Percentiles rank a stretch among this genome's conserved stretches.
Conservation (phyloP, 2,797 vertebrate species). For the Gymnocypris eckloni region DNA sequence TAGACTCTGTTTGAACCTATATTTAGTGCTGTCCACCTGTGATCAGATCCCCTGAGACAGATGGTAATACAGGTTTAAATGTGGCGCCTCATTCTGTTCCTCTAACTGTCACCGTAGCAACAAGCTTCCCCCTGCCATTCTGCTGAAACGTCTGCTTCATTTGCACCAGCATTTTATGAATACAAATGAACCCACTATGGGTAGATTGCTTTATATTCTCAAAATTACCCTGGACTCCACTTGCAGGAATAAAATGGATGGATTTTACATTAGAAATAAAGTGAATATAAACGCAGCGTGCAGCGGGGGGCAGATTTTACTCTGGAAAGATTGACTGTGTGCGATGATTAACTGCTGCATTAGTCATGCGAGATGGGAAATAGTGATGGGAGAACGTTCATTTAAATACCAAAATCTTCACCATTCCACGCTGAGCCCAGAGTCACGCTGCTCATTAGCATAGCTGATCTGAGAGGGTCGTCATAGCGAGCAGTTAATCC, state of each 20-base stretch:
- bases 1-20: conserved; percentile 13
- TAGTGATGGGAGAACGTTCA: conserved; percentile 17
- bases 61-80: conserved; percentile 19
- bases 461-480: conserved; percentile 32
- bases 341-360: conserved; percentile 41
- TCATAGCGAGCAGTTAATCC: conserved; percentile 25
- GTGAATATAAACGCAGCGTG: conserved; percentile 9
- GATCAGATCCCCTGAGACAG: not conserved
- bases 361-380: conserved; percentile 39
- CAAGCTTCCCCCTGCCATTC: not conserved
- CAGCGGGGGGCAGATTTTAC: conserved; percentile 33
- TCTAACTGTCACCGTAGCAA: conserved; percentile 39
- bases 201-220: conserved; percentile 17
- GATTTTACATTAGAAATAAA: conserved; percentile 29
- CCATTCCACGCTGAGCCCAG: conserved; percentile 21
- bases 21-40: conserved; percentile 8
- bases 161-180: not conserved
- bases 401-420: conserved; percentile 44
- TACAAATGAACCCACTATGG: conserved; percentile 30
- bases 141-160: conserved; percentile 17
- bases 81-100: not conserved
- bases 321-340: conserved; percentile 33
- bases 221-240: conserved; percentile 33
- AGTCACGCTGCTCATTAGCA: conserved; percentile 35
- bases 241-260: conserved; percentile 41